Evolutionary conservation across 53 echinoderm and acorn worm species (phyloP).

Genomic region (Zoroaster sp.): DNA sequence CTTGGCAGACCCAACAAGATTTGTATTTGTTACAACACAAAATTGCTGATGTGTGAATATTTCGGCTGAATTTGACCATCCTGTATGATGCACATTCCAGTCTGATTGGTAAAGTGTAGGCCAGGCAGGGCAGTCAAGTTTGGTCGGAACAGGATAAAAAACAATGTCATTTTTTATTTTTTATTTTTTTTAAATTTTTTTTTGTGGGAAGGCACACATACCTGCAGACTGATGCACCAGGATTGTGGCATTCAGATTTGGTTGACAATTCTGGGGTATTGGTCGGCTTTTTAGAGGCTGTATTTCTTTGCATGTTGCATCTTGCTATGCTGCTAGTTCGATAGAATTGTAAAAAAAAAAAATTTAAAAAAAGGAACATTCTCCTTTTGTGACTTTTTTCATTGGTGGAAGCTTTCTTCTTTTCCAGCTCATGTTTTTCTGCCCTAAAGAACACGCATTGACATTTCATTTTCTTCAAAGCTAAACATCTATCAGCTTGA

Average conservation of each 20-base stretch:
- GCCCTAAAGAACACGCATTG: no score
- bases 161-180: no score
- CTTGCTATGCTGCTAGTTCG: no score
- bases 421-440: no score
- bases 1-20: neutral
- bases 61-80: conserved; percentile 8
- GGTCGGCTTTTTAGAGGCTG: neutral
- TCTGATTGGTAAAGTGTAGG: neutral
- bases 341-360: no score
- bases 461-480: no score
- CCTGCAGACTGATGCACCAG: conserved; percentile 41
- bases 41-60: neutral
- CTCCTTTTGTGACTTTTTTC: no score
- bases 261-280: conserved; percentile 19
- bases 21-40: conserved; percentile 18
- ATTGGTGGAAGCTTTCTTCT: no score
- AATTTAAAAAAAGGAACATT: no score
- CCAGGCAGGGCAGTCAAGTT: neutral
- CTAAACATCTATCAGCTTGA: no score
- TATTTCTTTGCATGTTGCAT: conserved; percentile 25
- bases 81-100: neutral
- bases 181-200: no score
- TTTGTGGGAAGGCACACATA: conserved; percentile 60
- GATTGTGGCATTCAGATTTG: neutral
- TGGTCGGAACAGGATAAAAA: neutral